A percentile compares a stretch with the other conserved stretches of the same genome.
These are phyloP conservation scores for Phyllotreta striolata DNA, from an alignment of 2,888 invertebrate genomes.

Conservation along the genomic window DNA sequence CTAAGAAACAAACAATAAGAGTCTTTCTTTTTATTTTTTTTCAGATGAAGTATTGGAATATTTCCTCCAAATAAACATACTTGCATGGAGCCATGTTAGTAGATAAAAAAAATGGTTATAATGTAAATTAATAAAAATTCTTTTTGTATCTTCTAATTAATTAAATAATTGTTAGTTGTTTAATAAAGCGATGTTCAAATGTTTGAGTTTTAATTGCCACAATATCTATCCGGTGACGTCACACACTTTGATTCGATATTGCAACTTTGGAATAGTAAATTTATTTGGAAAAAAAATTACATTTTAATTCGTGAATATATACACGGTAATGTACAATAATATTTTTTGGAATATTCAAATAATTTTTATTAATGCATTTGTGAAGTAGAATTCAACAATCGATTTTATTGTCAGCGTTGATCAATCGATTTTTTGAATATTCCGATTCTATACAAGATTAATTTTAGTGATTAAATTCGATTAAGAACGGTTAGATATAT, in stretches of 20 bases:
- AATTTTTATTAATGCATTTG: neutral
- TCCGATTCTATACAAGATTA: neutral
- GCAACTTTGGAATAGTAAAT: neutral
- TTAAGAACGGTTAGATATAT: neutral
- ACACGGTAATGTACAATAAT: neutral
- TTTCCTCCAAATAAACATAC: no score
- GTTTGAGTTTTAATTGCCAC: neutral
- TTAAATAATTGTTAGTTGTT: no score
- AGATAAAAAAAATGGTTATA: no score
- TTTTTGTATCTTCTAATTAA: no score
- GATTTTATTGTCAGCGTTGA: neutral
- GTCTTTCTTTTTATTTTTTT: neutral
- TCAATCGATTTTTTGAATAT: conserved; percentile 4
- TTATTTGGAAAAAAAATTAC: neutral
- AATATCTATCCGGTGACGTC: neutral
- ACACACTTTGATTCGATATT: neutral
- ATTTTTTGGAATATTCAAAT: neutral
- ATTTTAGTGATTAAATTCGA: no score
- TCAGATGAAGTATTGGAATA: no score
- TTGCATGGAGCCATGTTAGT: no score
- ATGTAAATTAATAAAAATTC: no score
- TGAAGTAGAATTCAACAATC: neutral
- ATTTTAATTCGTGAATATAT: neutral
- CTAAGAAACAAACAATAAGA: neutral
- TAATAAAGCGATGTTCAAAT: no score